Base-by-base conservation (phyloP, 2,888 invertebrate genomes). In the Thyatira batis region DNA sequence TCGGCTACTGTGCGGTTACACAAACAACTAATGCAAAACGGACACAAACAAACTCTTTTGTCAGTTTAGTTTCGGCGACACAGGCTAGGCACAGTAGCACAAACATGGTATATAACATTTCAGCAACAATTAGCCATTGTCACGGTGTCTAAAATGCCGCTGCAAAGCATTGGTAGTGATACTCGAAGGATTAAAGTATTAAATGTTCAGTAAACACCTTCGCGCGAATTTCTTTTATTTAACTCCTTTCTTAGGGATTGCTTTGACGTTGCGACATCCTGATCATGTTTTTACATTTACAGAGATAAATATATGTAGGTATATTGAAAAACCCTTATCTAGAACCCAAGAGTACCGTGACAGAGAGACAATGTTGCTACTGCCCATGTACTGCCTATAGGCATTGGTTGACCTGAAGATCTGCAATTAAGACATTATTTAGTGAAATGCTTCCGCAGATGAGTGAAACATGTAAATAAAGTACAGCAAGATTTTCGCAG, bases 161-260 rank as follows among this genome's bases (percentile, higher is more conserved):
- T 78, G 69, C 70, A 75, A 76, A 73, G 76, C 64, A 63, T n/a
- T 68, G 70, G 74, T 67, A 85, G 76, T 84, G 89, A 90, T 90
- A 90, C 86, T 84, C 71, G 61, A 55, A 67, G 81, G 89, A 86
- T 91, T 91, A 89, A 80, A 80, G 85, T 89, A 88, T 91, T 89
- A 89, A 63, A 69, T 60, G 61, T 69, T 71, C 65, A 59, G 75
- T 76, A 86, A 84, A 84, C 81, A 86, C 82, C 77, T 82, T 82
- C 71, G 73, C 71, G 78, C 63, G 76, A 80, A 80, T 78, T 73
- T 76, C 70, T 71, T 80, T 82, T 78, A 73, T 78, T 69, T 74
- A 39, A 76, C 73, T 76, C 72, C 60, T 65, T 70, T 63, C 59
- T 57, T 59, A 61, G 61, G 52, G 51, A 55, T 55, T 51, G 53